Percentiles rank a stretch among this genome's conserved stretches.
phyloP scores from a whole-genome alignment of 2,113 vertebrate species.

The Onychostoma macrolepis region DNA sequence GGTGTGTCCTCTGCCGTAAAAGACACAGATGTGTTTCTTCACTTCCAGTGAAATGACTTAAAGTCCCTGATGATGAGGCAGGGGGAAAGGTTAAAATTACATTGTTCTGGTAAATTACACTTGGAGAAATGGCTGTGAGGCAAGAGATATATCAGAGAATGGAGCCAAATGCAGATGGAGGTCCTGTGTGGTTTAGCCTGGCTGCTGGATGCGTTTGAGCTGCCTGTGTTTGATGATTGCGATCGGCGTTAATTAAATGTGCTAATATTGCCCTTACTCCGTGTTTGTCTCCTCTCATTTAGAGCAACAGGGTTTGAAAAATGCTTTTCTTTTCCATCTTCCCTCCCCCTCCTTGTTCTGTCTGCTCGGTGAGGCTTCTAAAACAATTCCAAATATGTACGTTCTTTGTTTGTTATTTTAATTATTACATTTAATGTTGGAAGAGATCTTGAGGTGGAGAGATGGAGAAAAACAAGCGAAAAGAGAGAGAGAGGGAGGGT shows the following conservation, averaged over 20 bases:
- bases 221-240: conserved; percentile 56
- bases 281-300: conserved; percentile 58
- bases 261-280: conserved; percentile 57
- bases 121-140: conserved; percentile 65
- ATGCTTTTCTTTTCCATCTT: not conserved
- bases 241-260: conserved; percentile 66
- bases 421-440: conserved; percentile 14
- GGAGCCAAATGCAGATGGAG: conserved; percentile 55
- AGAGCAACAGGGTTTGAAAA: conserved; percentile 27
- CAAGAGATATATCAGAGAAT: conserved; percentile 58
- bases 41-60: conserved; percentile 60
- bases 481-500: conserved; percentile 15
- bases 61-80: conserved; percentile 65
- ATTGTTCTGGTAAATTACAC: conserved; percentile 75
- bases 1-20: conserved; percentile 50
- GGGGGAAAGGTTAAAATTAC: conserved; percentile 71
- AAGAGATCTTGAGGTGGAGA: conserved; percentile 12
- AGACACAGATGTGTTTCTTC: conserved; percentile 59
- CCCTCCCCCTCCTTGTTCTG: not conserved
- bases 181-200: conserved; percentile 41
- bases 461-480: conserved; percentile 26
- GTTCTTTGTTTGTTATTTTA: not conserved
- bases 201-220: conserved; percentile 54
- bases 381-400: not conserved
- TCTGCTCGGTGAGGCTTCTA: not conserved